Percentiles rank a stretch among this genome's conserved stretches.
phyloP scores from a whole-genome alignment of 1,140 invertebrate genomes.

The Oryctes rhinoceros region DNA sequence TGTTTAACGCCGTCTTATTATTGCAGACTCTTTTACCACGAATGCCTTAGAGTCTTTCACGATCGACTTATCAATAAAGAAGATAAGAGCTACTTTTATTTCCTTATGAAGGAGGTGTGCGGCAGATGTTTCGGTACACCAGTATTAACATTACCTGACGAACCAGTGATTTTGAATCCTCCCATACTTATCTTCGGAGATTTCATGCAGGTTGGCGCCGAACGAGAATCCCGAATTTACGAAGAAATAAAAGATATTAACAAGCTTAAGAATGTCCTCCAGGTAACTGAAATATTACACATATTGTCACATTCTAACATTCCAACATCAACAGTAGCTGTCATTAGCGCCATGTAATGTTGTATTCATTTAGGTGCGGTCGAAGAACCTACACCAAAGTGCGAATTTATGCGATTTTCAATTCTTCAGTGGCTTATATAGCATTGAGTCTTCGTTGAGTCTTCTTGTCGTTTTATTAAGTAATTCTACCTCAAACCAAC shows the following conservation, averaged over 20 bases:
- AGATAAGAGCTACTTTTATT: slow-evolving; percentile 83
- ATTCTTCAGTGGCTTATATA: too few species aligned
- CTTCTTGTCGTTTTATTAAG: too few species aligned
- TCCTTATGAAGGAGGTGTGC: slow-evolving; percentile 72
- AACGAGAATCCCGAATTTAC: slow-evolving; percentile 80
- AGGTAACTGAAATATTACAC: slow-evolving; percentile 60
- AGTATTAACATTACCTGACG: slow-evolving; percentile 72
- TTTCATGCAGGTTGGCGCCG: slow-evolving; percentile 80
- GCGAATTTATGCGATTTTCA: too few species aligned
- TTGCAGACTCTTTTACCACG: slow-evolving; percentile 85
- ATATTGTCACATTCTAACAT: too few species aligned
- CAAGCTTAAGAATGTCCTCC: slow-evolving; percentile 75
- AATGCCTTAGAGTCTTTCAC: slow-evolving; percentile 89
- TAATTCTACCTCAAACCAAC: too few species aligned
- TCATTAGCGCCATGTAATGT: too few species aligned
- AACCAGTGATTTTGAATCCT: slow-evolving; percentile 71
- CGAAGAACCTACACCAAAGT: too few species aligned
- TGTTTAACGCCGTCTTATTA: background rate
- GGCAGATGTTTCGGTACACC: slow-evolving; percentile 68
- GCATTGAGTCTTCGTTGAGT: too few species aligned
- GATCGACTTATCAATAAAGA: slow-evolving; percentile 84
- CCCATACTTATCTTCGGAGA: slow-evolving; percentile 85
- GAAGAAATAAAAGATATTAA: slow-evolving; percentile 82
- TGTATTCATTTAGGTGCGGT: too few species aligned
- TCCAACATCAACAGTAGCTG: too few species aligned